Evolutionary conservation across 2,113 vertebrate genomes (phyloP), one percentile per base, ranked within the genome.

Genomic region (Misgurnus anguillicaudatus): DNA sequence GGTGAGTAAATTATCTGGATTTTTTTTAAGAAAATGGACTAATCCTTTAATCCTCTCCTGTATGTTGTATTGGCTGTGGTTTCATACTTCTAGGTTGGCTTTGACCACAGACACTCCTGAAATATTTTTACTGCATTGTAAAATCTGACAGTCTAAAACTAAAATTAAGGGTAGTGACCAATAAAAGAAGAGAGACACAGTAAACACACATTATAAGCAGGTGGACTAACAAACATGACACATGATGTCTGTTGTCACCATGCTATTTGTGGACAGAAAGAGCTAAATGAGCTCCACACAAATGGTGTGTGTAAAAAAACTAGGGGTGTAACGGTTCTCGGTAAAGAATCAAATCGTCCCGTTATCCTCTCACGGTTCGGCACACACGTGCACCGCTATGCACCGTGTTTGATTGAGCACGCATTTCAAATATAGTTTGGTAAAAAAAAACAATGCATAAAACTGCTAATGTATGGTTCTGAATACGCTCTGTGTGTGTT

Each of bases 221-320:
- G 39, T 45, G 53, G 83, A 79, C 68, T 75, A 79, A 70, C 60
- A 81, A 81, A 62, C 69, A 75, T 60, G 77, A 78, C 62, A 81
- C 63, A 31, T 13, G 21, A 77, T 14, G 53, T 57, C 70, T 74
- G 64, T 80, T 19, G 76, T 78, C 63, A 69, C 39, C 10, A 61
- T 80, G 38, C 31, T 73, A 81, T 80, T 85, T 74, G 47, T 78
- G 61, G 61, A 77, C 73, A 82, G 73, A 77, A 69, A n/a, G 2
- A 60, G 53, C 14, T 66, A 16, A 55, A 74, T n/a, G 11, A 39
- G 63, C 2, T 5, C 11, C n/a, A 47, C 60, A 17, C 48, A 38
- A 73, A 74, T 74, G 13, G 5, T 58, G 7, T n/a, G 47, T 39
- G 13, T 7, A 11, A 79, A 17, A n/a, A n/a, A n/a, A n/a, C n/a